Evolutionary conservation across 2,113 vertebrate genomes (phyloP), one percentile per base, ranked within the genome.

Genomic region (Chamaetylas fuelleborni): DNA sequence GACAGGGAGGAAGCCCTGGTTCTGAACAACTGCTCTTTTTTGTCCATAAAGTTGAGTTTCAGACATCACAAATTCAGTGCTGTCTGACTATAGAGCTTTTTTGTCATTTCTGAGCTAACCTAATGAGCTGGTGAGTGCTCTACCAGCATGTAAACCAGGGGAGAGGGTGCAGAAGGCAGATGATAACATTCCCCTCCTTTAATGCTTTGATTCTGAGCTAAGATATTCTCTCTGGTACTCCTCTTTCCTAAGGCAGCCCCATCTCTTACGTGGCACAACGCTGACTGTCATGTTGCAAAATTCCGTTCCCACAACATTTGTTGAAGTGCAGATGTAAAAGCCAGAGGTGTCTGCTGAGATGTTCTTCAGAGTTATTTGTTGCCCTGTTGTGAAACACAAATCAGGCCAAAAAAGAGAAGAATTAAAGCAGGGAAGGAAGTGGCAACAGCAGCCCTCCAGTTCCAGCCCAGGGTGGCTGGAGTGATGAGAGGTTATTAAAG

Each of bases 231-330:
- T 29, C 43, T 64, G 34, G 15, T 36, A 15, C 47, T 50, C 8
- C 53, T 40, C 9, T 31, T 40, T 7, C 25, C 34, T 9, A 3
- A 26, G 53, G 56, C 67, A 65, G 23, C 36, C 12, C 20, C 14
- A 0, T 66, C 48, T 95, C 99, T 99, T 97, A 99, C 99, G 91
- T 23, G 97, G 97, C 85, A 97, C 50, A 72, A 99, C 96, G 5
- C 96, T 91, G 89, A 99, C 93, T 3, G 98, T 99, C 77, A 99
- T 96, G 97, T 99, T 99, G 97, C 98, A 99, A 53, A 31, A 97
- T 2, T 90, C 89, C 0, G 54, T 81, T 34, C 97, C 98, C 48
- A 98, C 92, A 9, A 13, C 28, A n/a, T 99, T 99, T 53, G 57
- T 86, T 34, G 99, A 97, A 19, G 93, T 97, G 94, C 99, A 99